A percentile compares a stretch with the other conserved stretches of the same genome.
phyloP scores from a whole-genome alignment of 2,113 vertebrate genomes.

The Mormyrus iriodes region DNA sequence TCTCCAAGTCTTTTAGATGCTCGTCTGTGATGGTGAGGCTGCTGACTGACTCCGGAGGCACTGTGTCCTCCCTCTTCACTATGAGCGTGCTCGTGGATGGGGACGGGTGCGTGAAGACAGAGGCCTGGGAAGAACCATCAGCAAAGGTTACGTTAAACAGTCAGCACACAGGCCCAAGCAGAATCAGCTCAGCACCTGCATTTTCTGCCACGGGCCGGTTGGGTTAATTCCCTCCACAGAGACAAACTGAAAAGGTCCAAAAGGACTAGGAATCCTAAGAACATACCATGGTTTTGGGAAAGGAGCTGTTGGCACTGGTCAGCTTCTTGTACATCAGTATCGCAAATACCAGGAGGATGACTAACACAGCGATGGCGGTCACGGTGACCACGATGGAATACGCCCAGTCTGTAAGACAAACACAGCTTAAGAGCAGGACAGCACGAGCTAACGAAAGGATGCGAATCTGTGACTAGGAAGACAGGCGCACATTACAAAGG shows the following conservation, averaged over 20 bases:
- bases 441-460: not conserved
- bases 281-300: not conserved
- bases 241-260: not conserved
- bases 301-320: rapidly evolving
- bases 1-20: too few species aligned
- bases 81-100: not conserved
- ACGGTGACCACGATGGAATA: not conserved
- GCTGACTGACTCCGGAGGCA: not conserved
- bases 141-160: not conserved
- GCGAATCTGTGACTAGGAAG: not conserved
- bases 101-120: not conserved
- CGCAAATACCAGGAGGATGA: not conserved
- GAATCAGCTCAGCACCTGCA: not conserved
- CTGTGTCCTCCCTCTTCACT: not conserved
- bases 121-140: not conserved
- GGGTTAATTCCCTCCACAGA: not conserved
- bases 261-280: not conserved
- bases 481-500: not conserved
- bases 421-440: not conserved
- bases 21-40: not conserved
- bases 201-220: not conserved
- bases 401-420: not conserved
- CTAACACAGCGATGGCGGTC: not conserved
- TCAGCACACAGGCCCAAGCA: not conserved
- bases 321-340: slow-evolving; percentile 17